Conservation (phyloP, 2,797 vertebrate species). For the Onychomys torridus region DNA sequence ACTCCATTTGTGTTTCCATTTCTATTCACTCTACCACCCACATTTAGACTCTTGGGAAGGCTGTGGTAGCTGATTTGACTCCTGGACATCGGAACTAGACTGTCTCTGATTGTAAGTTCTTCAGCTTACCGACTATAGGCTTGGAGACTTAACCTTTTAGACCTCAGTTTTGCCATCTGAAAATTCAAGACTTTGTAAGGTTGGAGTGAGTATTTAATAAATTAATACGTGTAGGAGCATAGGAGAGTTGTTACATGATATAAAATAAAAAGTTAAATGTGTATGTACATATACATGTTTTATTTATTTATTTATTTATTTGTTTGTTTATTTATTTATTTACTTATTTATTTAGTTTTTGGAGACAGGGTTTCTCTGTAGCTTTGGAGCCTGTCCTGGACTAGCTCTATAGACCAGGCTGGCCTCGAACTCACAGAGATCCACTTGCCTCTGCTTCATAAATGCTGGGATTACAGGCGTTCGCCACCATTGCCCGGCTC, state of each 20-base stretch:
- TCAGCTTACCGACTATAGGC: neutral
- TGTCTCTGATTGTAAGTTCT: neutral
- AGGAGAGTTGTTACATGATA: neutral
- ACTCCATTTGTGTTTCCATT: neutral
- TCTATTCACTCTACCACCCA: neutral
- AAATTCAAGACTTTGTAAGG: neutral
- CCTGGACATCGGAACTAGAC: neutral
- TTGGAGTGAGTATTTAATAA: neutral
- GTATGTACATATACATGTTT: neutral
- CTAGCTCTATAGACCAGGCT: no score
- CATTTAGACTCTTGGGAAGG: neutral
- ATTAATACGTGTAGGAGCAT: neutral
- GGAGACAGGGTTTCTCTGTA: no score
- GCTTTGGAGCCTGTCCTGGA: no score
- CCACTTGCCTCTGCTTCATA: no score
- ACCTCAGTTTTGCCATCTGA: neutral
- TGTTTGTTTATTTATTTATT: no score
- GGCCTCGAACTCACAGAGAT: no score
- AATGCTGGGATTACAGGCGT: no score
- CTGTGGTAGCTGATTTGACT: neutral
- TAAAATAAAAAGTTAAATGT: neutral
- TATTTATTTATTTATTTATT: no score
- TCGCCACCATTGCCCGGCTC: no score
- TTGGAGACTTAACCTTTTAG: neutral
- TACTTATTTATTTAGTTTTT: no score